phyloP scores from a whole-genome alignment of 2,797 vertebrate genomes.

The Xerus rutilus region DNA sequence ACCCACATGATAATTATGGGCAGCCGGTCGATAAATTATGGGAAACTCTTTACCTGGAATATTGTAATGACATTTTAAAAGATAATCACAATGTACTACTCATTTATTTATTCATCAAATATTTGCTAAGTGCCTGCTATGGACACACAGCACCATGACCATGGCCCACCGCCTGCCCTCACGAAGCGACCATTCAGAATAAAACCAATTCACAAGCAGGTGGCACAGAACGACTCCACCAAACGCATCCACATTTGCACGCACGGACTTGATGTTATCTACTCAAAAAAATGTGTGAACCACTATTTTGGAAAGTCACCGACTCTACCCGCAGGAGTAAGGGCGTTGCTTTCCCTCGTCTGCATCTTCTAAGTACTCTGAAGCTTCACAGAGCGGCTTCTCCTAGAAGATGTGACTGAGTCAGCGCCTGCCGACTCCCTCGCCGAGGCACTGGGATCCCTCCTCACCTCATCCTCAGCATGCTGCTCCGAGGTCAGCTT shows the following conservation, averaged over 20 bases:
- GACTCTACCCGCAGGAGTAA: neutral
- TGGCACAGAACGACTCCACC: neutral
- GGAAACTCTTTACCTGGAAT: neutral
- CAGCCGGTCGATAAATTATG: neutral
- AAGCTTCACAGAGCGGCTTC: neutral
- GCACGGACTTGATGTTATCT: neutral
- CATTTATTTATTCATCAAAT: neutral
- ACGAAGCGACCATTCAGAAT: neutral
- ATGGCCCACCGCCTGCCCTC: neutral
- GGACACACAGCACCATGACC: neutral
- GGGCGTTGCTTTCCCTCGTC: neutral
- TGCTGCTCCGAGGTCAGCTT: conserved; percentile 88
- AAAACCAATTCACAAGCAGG: neutral
- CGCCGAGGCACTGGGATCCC: accelerated
- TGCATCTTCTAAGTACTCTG: neutral
- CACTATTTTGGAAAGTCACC: neutral
- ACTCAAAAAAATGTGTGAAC: neutral
- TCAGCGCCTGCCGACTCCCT: neutral
- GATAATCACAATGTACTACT: neutral
- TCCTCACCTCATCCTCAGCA: conserved; percentile 90
- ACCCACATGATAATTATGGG: accelerated
- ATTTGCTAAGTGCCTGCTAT: neutral
- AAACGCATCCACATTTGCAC: accelerated
- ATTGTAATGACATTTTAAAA: neutral
- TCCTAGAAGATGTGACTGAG: neutral